phyloP scores from a whole-genome alignment of 2,888 invertebrate species.

The Ophioninae sp. region DNA sequence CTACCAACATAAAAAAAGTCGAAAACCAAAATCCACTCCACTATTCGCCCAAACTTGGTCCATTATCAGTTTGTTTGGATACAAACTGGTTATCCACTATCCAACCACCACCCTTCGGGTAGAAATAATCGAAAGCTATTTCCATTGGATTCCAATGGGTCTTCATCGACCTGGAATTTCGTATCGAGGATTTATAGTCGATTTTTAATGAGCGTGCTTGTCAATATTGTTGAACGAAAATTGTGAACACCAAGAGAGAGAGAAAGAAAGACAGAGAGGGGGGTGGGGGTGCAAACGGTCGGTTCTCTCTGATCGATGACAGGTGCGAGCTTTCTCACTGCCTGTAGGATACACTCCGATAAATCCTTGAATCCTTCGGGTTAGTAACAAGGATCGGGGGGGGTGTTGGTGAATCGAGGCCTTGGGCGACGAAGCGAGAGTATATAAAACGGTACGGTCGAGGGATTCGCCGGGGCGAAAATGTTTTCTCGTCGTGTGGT shows the following conservation, averaged over 20 bases:
- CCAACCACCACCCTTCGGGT: neutral
- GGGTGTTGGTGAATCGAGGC: constrained; percentile 53
- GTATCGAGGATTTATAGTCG: neutral
- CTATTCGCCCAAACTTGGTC: no score
- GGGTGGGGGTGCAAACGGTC: neutral
- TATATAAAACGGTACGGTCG: constrained; percentile 25
- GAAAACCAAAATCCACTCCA: no score
- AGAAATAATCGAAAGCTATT: neutral
- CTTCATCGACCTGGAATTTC: neutral
- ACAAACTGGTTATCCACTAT: no score
- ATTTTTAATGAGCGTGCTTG: constrained; percentile 7
- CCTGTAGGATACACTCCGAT: constrained; percentile 21
- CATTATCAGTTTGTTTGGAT: no score
- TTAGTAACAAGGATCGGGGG: constrained; percentile 54
- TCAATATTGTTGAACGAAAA: neutral
- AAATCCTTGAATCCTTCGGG: constrained; percentile 53
- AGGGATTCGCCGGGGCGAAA: constrained; percentile 37
- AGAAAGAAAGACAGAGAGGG: neutral
- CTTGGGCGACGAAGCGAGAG: constrained; percentile 46
- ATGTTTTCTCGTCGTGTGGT: constrained; percentile 33
- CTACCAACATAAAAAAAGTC: no score
- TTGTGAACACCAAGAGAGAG: neutral
- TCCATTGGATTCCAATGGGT: neutral
- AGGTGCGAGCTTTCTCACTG: constrained; percentile 38
- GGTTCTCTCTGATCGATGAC: constrained; percentile 42